Evolutionary conservation across 2,888 invertebrate species (phyloP).

Genomic region (Scrobipalpa costella): DNA sequence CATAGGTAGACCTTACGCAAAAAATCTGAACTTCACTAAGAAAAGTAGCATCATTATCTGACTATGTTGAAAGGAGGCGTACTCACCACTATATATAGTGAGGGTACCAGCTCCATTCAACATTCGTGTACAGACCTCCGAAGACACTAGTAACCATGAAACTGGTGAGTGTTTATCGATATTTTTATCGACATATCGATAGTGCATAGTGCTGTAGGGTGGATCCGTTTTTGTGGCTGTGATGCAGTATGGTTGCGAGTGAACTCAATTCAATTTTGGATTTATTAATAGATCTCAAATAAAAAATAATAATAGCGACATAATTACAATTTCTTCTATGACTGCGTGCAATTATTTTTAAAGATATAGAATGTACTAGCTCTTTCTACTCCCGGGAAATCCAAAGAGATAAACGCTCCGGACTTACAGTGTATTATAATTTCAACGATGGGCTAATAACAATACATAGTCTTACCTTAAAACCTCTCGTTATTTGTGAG

Average conservation of each 20-base stretch:
- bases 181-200: slow-evolving; percentile 20
- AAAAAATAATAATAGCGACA: too few relatives aligned
- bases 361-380: too few relatives aligned
- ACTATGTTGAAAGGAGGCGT: slow-evolving; percentile 4
- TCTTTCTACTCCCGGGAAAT: too few relatives aligned
- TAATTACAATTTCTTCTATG: too few relatives aligned
- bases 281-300: not conserved
- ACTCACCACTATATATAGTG: slow-evolving; percentile 54
- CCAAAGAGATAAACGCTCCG: too few relatives aligned
- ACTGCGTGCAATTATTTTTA: too few relatives aligned
- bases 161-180: slow-evolving; percentile 61
- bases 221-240: not conserved
- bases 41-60: slow-evolving; percentile 25
- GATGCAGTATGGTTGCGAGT: not conserved
- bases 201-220: slow-evolving; percentile 9
- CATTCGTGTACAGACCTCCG: slow-evolving; percentile 71
- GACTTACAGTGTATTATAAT: too few relatives aligned
- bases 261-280: not conserved
- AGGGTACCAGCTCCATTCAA: slow-evolving; percentile 44
- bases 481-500: too few relatives aligned
- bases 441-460: too few relatives aligned
- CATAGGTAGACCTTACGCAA: slow-evolving; percentile 19
- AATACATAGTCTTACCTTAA: too few relatives aligned
- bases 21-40: slow-evolving; percentile 25
- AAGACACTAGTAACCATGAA: slow-evolving; percentile 64